Evolutionary conservation across 2,797 vertebrate genomes (phyloP), one percentile per base, ranked within the genome.

Genomic region (Bufotes viridis): DNA sequence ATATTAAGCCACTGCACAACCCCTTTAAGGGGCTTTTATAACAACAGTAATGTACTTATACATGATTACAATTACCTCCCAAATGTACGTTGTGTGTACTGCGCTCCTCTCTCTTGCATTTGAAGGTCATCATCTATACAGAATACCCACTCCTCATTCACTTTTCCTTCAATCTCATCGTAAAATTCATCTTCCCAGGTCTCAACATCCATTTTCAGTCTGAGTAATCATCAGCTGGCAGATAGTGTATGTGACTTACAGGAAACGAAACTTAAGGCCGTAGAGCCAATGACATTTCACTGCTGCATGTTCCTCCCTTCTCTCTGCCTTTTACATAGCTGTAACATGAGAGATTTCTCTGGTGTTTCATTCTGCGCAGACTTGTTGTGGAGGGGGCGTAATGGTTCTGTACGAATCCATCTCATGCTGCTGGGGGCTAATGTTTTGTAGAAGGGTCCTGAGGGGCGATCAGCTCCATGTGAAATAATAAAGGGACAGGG

Each of bases 11-110:
- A 42, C 42, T 42, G 42, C 42, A 3, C 42, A 42, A 42, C 42
- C 42, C 29, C 42, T 42, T 42, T 42, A 42, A 42, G 42, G 42
- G 42, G 42, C 42, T 42, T 6, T 42, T 7, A 42, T 42, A 42
- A 42, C 42, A 5, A 5, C 6, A 42, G 42, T 2, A 34, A 34
- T 34, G 29, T 42, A 12, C 55, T 57, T n/a, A 63, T 63, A 22
- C 10, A 10, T 63, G 18, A 18, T 53, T 57, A 15, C 12, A 20
- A 34, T 88, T 84, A 88, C 87, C 76, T 88, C 13, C 29, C 87
- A 81, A 53, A 88, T 1, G 82, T 88, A 6, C 12, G 13, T n/a
- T 85, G 82, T 34, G n/a, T 42, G 72, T 85, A 88, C n/a, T 55
- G 17, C 17, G 80, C n/a, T 60, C 87, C 70, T 2, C 3, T 60